A percentile compares a stretch with the other conserved stretches of the same genome.
phyloP scores from a whole-genome alignment of 2,113 vertebrate genomes.

The Pungitius pungitius region DNA sequence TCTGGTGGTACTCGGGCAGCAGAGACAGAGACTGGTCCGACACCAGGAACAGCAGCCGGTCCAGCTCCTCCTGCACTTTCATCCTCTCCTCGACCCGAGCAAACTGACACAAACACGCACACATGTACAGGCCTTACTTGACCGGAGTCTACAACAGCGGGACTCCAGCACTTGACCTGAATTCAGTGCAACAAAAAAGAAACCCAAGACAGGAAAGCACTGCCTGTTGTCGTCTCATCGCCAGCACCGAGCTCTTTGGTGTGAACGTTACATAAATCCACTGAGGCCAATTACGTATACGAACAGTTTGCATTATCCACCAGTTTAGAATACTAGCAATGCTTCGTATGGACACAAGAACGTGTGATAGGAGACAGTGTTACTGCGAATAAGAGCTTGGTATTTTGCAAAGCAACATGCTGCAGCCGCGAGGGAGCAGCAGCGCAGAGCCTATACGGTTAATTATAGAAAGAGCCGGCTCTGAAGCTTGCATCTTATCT shows the following conservation, averaged over 20 bases:
- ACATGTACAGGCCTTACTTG: conserved; percentile 11
- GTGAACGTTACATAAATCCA: conserved; percentile 19
- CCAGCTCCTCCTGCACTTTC: conserved; percentile 85
- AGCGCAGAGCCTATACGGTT: conserved; percentile 43
- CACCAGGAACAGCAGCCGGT: conserved; percentile 85
- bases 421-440: conserved; percentile 44
- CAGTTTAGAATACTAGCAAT: conserved; percentile 6
- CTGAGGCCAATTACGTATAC: conserved; percentile 6
- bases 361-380: conserved; percentile 18
- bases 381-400: conserved; percentile 24
- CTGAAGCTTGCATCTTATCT: conserved; percentile 38
- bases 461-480: conserved; percentile 58
- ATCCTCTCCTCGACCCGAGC: conserved; percentile 81
- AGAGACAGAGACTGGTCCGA: conserved; percentile 89
- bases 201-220: background rate
- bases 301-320: conserved; percentile 7
- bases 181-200: conserved; percentile 19
- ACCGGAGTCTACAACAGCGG: conserved; percentile 4
- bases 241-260: background rate
- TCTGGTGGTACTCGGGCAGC: conserved; percentile 90
- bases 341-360: conserved; percentile 23
- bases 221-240: conserved; percentile 13
- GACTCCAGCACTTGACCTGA: conserved; percentile 36
- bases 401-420: conserved; percentile 36
- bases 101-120: conserved; percentile 76